Evolutionary conservation across 2,888 invertebrate genomes (phyloP).

Genomic region (Oscheius onirici): DNA sequence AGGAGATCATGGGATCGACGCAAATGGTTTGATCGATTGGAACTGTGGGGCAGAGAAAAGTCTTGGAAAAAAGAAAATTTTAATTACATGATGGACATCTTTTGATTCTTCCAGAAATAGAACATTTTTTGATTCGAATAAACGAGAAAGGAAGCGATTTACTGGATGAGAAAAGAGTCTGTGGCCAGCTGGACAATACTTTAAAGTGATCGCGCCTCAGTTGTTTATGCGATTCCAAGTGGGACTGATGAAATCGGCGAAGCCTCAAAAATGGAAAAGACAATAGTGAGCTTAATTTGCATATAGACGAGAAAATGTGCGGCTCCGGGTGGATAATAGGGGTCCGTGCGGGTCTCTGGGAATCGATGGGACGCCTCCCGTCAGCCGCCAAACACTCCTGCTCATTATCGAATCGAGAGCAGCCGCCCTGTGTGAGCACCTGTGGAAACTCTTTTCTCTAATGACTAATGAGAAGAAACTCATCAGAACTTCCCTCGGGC

Average conservation of each 20-base stretch:
- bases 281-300: slow-evolving; percentile 19
- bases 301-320: slow-evolving; percentile 28
- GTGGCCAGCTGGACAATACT: neutral
- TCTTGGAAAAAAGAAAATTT: no score
- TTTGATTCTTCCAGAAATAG: no score
- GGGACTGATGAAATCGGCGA: neutral
- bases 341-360: slow-evolving; percentile 21
- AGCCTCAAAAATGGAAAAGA: neutral
- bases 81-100: neutral
- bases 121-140: no score
- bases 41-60: neutral
- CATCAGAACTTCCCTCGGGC: neutral
- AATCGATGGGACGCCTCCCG: slow-evolving; percentile 33
- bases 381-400: slow-evolving; percentile 34
- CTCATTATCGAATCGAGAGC: slow-evolving; percentile 38
- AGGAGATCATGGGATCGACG: neutral
- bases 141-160: neutral
- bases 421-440: slow-evolving; percentile 31
- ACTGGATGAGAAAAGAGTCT: neutral
- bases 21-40: no score
- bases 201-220: neutral
- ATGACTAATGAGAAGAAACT: slow-evolving; percentile 10
- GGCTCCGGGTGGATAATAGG: slow-evolving; percentile 20
- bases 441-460: slow-evolving; percentile 22
- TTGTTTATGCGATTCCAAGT: neutral